Base-by-base conservation (phyloP, 1,140 invertebrate species). In the Micrasema longulum region DNA sequence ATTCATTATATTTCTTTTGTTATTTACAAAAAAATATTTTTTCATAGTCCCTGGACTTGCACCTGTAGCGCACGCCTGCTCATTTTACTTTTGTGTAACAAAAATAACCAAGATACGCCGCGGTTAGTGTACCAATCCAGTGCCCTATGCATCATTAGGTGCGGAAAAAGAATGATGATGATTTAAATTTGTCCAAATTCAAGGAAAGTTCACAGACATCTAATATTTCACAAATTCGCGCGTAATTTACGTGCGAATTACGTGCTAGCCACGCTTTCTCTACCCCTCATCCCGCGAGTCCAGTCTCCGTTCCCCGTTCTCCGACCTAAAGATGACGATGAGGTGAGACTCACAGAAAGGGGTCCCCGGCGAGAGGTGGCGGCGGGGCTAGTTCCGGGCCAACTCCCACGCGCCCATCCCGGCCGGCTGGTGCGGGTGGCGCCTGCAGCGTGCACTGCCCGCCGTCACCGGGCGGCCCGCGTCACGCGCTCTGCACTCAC, bases 271-370 rank as follows among this genome's bases (percentile, higher is more conserved):
- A n/a, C n/a, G n/a, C n/a, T n/a, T n/a, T n/a, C n/a, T n/a, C n/a
- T n/a, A n/a, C n/a, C n/a, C n/a, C n/a, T n/a, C n/a, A n/a, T n/a
- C n/a, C n/a, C n/a, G n/a, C n/a, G n/a, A n/a, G n/a, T n/a, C n/a
- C 2, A 45, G 12, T 45, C 12, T 1, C 41, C 2, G 12, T 6
- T 14, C 6, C 12, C n/a, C 16, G 41, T 45, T 45, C 16, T 12
- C 16, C 14, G 11, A 1, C 14, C 7, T 45, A 16, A 14, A 45
- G 9, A 14, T 2, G n/a, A 14, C 12, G 41, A 18, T 5, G 47
- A 2, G 47, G 11, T 4, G 11, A 3, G 52, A 55, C 52, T 55
- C 31, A 55, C 52, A 55, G 52, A 55, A n/a, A 55, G 16, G 52
- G 16, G 26, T 55, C 52, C 52, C 52, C 9, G 11, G 22, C 52